These are phyloP conservation scores for Nomada goodeniana DNA, from an alignment of 2,888 invertebrate species.

Conservation along the genomic window DNA sequence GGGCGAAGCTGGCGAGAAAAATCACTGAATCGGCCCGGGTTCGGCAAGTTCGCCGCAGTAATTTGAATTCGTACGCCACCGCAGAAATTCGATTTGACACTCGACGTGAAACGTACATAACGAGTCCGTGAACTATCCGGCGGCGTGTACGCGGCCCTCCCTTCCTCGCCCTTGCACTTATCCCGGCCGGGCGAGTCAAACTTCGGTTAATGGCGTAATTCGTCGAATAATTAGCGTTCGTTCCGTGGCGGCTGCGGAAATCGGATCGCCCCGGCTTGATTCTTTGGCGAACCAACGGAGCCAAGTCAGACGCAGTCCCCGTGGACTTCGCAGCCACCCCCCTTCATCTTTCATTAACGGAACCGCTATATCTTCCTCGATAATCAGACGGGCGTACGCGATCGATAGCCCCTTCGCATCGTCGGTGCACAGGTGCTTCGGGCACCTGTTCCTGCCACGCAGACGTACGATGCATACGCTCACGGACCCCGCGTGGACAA, in stretches of 20 bases:
- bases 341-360: not conserved
- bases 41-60: conserved; percentile 64
- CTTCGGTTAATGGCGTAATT: conserved; percentile 70
- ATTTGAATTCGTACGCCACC: conserved; percentile 71
- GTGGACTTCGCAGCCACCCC: not conserved
- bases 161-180: not conserved
- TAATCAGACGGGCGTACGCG: conserved; percentile 31
- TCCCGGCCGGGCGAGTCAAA: conserved; percentile 45
- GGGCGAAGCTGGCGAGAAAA: conserved; percentile 50
- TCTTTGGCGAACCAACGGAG: conserved; percentile 6
- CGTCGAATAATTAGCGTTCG: conserved; percentile 68
- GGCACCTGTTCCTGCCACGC: conserved; percentile 72
- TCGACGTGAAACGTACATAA: conserved; percentile 72
- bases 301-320: conserved; percentile 30
- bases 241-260: conserved; percentile 33
- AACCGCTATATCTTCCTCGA: not conserved
- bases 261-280: conserved; percentile 37
- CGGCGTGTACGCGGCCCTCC: conserved; percentile 23
- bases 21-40: conserved; percentile 56
- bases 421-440: conserved; percentile 54
- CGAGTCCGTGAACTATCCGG: conserved; percentile 70
- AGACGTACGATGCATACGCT: conserved; percentile 66
- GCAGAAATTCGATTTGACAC: conserved; percentile 74
- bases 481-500: conserved; percentile 26
- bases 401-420: conserved; percentile 65